Evolutionary conservation across 2,888 invertebrate species (phyloP).

Genomic region (Apodemia zela): DNA sequence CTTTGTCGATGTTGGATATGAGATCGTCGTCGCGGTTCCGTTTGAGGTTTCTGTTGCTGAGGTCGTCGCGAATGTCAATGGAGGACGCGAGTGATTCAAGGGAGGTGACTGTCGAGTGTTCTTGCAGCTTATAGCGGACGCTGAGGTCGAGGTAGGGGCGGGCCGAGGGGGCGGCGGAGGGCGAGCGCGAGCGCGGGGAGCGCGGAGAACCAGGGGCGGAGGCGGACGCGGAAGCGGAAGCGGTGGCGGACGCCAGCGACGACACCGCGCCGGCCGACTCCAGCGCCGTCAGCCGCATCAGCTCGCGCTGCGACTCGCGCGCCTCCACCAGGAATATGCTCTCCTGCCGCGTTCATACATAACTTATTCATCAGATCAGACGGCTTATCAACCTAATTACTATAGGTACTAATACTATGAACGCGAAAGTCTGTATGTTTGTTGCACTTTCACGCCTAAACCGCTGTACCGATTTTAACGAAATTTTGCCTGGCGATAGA

Average conservation of each 20-base stretch:
- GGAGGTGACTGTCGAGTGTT: constrained; percentile 77
- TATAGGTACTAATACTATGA: no score
- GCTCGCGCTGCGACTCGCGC: constrained; percentile 85
- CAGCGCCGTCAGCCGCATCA: constrained; percentile 65
- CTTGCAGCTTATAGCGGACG: constrained; percentile 43
- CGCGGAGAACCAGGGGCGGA: constrained; percentile 31
- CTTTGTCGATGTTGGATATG: constrained; percentile 49
- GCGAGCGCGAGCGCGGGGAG: constrained; percentile 24
- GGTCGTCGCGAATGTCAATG: constrained; percentile 48
- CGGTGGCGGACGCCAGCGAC: constrained; percentile 33
- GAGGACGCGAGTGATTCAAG: constrained; percentile 75
- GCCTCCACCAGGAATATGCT: constrained; percentile 91
- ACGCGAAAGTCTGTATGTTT: no score
- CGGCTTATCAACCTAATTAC: no score
- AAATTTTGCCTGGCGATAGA: no score
- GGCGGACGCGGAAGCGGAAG: constrained; percentile 35
- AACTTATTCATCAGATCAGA: constrained; percentile 7
- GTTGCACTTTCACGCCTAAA: no score
- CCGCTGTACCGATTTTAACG: no score
- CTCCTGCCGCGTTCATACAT: constrained; percentile 72
- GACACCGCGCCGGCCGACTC: constrained; percentile 37
- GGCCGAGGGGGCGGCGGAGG: constrained; percentile 27
- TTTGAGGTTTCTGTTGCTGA: constrained; percentile 44
- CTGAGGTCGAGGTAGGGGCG: constrained; percentile 52
- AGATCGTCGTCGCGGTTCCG: constrained; percentile 46